These are phyloP conservation scores for Tetramorium parvispinum DNA, from an alignment of 1,140 invertebrate species.

Conservation along the genomic window DNA sequence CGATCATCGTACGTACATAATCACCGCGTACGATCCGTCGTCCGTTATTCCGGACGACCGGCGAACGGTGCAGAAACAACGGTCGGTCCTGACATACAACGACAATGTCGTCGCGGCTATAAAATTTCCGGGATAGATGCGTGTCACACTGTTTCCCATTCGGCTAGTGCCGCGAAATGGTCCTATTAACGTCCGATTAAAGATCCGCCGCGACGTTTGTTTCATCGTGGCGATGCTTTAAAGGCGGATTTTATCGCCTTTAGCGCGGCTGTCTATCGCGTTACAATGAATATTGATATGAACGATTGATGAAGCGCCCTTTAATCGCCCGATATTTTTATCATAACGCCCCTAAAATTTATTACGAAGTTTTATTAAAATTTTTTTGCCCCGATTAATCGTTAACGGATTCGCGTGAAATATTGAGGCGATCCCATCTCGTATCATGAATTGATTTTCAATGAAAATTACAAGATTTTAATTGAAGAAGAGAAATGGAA, in stretches of 20 bases:
- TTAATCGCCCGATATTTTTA: slow-evolving; percentile 30
- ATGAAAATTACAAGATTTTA: not conserved
- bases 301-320: slow-evolving; percentile 33
- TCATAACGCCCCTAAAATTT: not conserved
- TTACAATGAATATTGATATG: not conserved
- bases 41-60: slow-evolving; percentile 27
- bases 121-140: slow-evolving; percentile 51
- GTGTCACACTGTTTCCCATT: slow-evolving; percentile 38
- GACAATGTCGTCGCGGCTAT: slow-evolving; percentile 56
- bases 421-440: not conserved
- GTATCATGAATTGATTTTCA: not conserved
- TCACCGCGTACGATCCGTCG: slow-evolving; percentile 45
- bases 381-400: not conserved
- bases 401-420: not conserved
- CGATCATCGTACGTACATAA: slow-evolving; percentile 57
- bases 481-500: not conserved
- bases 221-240: slow-evolving; percentile 36
- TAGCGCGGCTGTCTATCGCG: slow-evolving; percentile 15
- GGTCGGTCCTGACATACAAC: slow-evolving; percentile 39
- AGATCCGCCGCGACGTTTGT: slow-evolving; percentile 30
- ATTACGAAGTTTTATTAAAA: not conserved
- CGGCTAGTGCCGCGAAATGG: not conserved
- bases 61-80: slow-evolving; percentile 26
- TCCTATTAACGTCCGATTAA: slow-evolving; percentile 61
- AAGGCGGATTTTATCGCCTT: slow-evolving; percentile 49